These are phyloP conservation scores for Calypte anna DNA, from an alignment of 2,113 vertebrate genomes.

Conservation along the genomic window DNA sequence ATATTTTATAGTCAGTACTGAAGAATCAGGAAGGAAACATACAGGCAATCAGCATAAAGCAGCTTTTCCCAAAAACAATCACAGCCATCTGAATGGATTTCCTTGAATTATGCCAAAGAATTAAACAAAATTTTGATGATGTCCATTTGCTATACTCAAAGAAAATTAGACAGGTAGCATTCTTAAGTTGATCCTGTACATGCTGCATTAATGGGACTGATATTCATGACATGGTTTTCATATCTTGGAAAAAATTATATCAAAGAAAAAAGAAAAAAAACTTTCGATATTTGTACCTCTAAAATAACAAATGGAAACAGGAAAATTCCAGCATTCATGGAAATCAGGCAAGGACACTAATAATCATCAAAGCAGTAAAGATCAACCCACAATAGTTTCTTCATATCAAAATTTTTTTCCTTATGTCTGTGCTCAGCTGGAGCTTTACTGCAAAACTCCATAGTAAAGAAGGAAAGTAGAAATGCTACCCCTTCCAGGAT, in stretches of 20 bases:
- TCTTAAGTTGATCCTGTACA: not conserved
- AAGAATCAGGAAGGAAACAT: constrained; percentile 42
- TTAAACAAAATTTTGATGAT: constrained; percentile 45
- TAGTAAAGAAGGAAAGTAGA: not conserved
- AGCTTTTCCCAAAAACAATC: constrained; percentile 42
- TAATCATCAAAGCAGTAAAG: not conserved
- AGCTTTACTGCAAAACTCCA: not conserved
- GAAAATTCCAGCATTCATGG: not conserved
- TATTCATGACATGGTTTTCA: not conserved
- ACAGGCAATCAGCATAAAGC: constrained; percentile 36
- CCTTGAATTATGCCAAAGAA: constrained; percentile 55
- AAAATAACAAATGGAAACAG: not conserved
- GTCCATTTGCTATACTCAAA: not conserved
- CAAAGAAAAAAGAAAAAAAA: not conserved
- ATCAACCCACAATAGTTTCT: not conserved
- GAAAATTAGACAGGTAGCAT: not conserved
- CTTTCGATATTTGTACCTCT: not conserved
- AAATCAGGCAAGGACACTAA: not conserved
- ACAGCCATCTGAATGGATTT: constrained; percentile 48
- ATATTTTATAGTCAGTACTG: constrained; percentile 4
- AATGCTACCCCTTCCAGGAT: not conserved
- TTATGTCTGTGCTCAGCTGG: not conserved
- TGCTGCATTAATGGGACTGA: not conserved
- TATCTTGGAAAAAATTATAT: not conserved
- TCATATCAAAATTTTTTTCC: constrained; percentile 7